Evolutionary conservation across 2,888 invertebrate species (phyloP), one percentile per base, ranked within the genome.

Genomic region (Caenorhabditis doughertyi): DNA sequence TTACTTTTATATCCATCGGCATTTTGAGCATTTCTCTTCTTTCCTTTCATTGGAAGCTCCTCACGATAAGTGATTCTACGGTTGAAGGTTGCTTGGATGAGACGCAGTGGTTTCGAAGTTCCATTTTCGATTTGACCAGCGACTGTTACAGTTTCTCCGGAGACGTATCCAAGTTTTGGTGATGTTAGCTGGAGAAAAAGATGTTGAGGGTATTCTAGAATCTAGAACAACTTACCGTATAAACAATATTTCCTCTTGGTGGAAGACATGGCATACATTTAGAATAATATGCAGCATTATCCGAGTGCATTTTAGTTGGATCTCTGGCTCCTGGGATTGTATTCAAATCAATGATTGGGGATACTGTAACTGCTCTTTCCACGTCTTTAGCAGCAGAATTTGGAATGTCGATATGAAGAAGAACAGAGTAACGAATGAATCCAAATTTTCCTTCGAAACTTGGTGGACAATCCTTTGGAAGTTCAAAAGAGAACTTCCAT

Each of bases 401-500:
- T 21, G 81, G 81, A 27, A 76, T 67, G n/a, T 71, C 81, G 21
- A 81, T 35, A 16, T 71, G 23, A 29, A 76, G 42, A 8, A 64
- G 25, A 7, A 81, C 76, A 2, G 44, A 56, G 60, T 81, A 81
- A 3, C 81, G 64, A 42, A 76, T 76, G 67, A 65, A 65, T 3
- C 81, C 81, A 21, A 27, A 42, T 0, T 58, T 39, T 9, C 65
- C 76, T 27, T 81, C 81, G 51, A 79, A 83, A 25, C 70, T 74
- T 18, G 83, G 74, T 42, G 71, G 76, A 64, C 64, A 74, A 16
- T 70, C 51, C 21, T 74, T 68, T 0, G 83, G 83, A 18, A 83
- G 44, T 27, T 81, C 76, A 35, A 83, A 83, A 0, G 68, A 55
- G 62, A 83, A 83, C 9, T 79, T 62, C 79, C 79, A 83, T 21